Percentiles rank a stretch among this genome's conserved stretches.
Evolutionary conservation across 2,797 vertebrate species (phyloP).

Genomic region (Myotis pilosus): DNA sequence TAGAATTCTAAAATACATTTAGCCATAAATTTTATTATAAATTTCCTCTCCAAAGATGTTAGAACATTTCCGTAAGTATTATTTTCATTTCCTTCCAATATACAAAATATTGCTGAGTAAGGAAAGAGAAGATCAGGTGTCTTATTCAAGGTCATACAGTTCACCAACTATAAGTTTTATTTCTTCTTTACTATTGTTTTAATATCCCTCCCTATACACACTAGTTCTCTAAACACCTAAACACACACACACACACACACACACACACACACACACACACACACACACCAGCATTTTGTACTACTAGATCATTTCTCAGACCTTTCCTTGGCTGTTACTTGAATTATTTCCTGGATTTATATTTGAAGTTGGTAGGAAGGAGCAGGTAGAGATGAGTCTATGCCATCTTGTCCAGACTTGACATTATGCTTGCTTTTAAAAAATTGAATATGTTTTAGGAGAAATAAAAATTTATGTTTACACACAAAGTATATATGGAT

Average conservation of each 20-base stretch:
- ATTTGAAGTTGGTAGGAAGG: not conserved
- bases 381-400: not conserved
- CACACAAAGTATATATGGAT: not conserved
- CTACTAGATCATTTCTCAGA: not conserved
- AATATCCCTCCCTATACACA: not conserved
- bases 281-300: not conserved
- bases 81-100: slow-evolving; percentile 10
- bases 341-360: not conserved
- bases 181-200: slow-evolving; percentile 6
- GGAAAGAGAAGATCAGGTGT: not conserved
- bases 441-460: not conserved
- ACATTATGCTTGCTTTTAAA: not conserved
- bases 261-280: not conserved
- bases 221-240: not conserved
- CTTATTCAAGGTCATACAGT: not conserved
- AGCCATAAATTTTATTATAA: not conserved
- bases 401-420: not conserved
- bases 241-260: not conserved
- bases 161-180: not conserved
- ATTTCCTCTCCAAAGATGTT: not conserved
- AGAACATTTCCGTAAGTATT: slow-evolving; percentile 10
- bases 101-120: not conserved
- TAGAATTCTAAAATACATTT: not conserved
- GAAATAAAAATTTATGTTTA: not conserved
- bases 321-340: not conserved